Evolutionary conservation across 2,113 vertebrate species (phyloP).

Genomic region (Thunnus maccoyii): DNA sequence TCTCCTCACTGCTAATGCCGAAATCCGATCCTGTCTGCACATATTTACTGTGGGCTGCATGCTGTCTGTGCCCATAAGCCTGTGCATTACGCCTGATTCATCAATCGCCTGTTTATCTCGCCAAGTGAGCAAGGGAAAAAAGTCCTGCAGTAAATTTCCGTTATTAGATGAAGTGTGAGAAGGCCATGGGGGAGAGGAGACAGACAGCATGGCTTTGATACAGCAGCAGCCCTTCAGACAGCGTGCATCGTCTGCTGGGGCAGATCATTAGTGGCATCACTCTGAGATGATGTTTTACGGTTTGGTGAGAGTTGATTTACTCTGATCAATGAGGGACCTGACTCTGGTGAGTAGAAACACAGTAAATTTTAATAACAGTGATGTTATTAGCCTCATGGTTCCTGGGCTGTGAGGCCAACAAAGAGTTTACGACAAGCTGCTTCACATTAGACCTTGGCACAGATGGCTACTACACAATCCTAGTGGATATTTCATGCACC

Average conservation of each 20-base stretch:
- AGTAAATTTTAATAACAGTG: conserved; percentile 77
- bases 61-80: conserved; percentile 82
- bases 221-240: conserved; percentile 67
- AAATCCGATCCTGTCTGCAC: conserved; percentile 83
- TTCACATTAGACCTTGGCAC: conserved; percentile 73
- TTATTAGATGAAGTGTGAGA: conserved; percentile 80
- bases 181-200: conserved; percentile 62
- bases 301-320: conserved; percentile 74
- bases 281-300: conserved; percentile 73
- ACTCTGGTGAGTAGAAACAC: conserved; percentile 68
- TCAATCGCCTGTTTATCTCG: conserved; percentile 83
- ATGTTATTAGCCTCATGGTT: conserved; percentile 75
- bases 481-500: conserved; percentile 1
- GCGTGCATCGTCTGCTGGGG: conserved; percentile 57
- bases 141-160: conserved; percentile 78
- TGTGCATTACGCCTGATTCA: conserved; percentile 82
- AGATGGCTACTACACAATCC: conserved; percentile 49
- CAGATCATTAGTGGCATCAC: conserved; percentile 71
- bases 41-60: conserved; percentile 81
- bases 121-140: conserved; percentile 62
- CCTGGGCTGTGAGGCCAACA: conserved; percentile 70
- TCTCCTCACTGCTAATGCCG: conserved; percentile 79
- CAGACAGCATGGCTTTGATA: conserved; percentile 64
- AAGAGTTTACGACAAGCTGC: conserved; percentile 78
- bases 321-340: conserved; percentile 71